Conservation (phyloP, 30 jellyfish, hydroid and myxozoan genomes). For the Calvadosia cruxmelitensis region DNA sequence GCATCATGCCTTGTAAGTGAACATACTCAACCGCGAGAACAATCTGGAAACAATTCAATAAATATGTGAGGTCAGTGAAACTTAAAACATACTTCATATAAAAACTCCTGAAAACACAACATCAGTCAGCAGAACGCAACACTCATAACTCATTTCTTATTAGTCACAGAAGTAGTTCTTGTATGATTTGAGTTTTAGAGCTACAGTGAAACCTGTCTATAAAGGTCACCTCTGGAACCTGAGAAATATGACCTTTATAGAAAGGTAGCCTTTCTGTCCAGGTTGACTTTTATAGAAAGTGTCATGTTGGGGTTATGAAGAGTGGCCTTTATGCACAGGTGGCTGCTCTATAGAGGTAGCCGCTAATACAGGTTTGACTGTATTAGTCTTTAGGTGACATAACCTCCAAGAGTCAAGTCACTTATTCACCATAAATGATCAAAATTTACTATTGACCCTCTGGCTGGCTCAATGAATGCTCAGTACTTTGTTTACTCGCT, state of each 20-base stretch:
- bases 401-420: not conserved
- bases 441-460: not conserved
- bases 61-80: too few relatives aligned
- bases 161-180: too few relatives aligned
- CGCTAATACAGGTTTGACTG: not conserved
- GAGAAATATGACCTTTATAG: not conserved
- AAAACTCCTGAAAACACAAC: too few relatives aligned
- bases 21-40: constrained; percentile 88
- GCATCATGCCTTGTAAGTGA: constrained; percentile 96
- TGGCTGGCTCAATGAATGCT: too few relatives aligned
- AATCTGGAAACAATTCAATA: constrained; percentile 49
- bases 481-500: too few relatives aligned
- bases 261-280: not conserved
- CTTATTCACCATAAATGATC: not conserved
- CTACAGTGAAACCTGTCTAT: not conserved
- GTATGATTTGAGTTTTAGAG: not conserved
- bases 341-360: not conserved
- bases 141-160: too few relatives aligned
- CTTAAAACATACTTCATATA: too few relatives aligned
- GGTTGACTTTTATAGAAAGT: not conserved
- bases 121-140: too few relatives aligned
- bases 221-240: not conserved
- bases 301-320: not conserved
- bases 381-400: not conserved
- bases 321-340: not conserved